Conservation (phyloP, 2,797 vertebrate species). For the Urosaurus nigricauda region DNA sequence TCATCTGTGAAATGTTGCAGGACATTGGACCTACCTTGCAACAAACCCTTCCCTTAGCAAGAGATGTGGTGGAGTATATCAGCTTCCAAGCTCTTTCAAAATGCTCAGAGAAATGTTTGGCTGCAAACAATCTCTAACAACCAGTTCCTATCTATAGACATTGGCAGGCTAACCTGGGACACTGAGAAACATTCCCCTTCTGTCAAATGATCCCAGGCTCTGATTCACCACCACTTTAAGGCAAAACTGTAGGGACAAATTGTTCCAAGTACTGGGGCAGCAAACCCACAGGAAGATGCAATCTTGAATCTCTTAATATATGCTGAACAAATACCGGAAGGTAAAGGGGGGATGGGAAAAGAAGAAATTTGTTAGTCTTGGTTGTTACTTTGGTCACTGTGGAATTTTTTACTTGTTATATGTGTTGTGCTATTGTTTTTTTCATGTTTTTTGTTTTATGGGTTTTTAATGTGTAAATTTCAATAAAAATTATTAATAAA, state of each 20-base stretch:
- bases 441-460: too few species aligned
- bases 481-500: too few species aligned
- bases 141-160: background rate
- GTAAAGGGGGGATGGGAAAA: too few species aligned
- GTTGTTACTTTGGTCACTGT: too few species aligned
- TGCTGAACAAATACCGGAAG: too few species aligned
- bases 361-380: too few species aligned
- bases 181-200: background rate
- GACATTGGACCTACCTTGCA: background rate
- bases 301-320: background rate
- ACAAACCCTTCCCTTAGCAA: background rate
- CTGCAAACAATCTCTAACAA: background rate
- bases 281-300: background rate
- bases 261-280: background rate
- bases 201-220: background rate
- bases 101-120: background rate
- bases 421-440: too few species aligned
- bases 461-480: too few species aligned
- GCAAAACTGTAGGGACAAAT: background rate
- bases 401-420: too few species aligned
- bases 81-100: background rate
- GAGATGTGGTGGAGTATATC: background rate
- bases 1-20: too few species aligned
- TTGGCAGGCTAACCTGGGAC: background rate
- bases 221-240: background rate